Base-by-base conservation (phyloP, 2,797 vertebrate species). In the Gambusia yucatana region DNA sequence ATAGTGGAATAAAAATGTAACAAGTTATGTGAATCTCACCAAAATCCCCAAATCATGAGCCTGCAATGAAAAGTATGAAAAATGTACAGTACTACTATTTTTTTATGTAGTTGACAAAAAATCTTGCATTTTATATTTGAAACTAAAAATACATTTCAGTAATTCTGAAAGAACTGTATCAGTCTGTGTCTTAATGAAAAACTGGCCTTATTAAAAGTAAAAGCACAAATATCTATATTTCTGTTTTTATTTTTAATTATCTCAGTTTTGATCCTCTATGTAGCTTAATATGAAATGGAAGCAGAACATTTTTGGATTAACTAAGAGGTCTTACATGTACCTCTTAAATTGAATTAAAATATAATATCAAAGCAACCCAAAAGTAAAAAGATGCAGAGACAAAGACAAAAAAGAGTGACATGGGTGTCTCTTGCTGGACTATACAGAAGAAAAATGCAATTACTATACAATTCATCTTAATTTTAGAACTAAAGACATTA, bases 341-440 rank as follows among this genome's bases (percentile, higher is more conserved):
- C 3, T 61, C 57, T 50, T 78, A 10, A 78, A 50, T 16, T 17
- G n/a, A 46, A 17, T 6, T 28, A 6, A 73, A 46, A 33, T 28
- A 52, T 46, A 57, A n/a, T 22, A 20, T 20, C 11, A 28, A n/a
- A 46, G 50, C 36, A 74, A 72, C 1, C 72, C 69, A 39, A 44
- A 44, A 65, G 46, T 22, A 9, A 48, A 83, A 75, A 14, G 11
- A 81, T 47, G 10, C 75, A 65, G n/a, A 73, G 22, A 44, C 10
- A 20, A n/a, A 4, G 13, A 48, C 22, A 48, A 7, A 47, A 63
- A 52, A 6, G 47, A 81, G 3, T n/a, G 28, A 72, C 30, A 73
- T 72, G 8, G 7, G 28, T 47, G 25, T 41, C 57, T 25, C 17
- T 4, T 2, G 9, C 47, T 65, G 22, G 67, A 17, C 77, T 41